Evolutionary conservation across 2,888 invertebrate species (phyloP).

Genomic region (Morinoia aosen): DNA sequence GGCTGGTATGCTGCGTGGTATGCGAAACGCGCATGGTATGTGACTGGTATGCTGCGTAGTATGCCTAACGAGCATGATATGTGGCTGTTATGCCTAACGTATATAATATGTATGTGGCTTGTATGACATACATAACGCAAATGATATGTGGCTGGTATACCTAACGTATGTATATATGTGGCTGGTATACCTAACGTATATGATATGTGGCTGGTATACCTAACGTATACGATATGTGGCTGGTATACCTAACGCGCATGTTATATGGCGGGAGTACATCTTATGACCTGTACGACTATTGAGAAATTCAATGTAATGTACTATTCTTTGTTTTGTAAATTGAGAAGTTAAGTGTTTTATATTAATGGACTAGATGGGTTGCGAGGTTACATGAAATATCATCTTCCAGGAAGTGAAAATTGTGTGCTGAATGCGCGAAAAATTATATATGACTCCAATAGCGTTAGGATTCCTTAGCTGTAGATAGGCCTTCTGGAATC

Average conservation of each 20-base stretch:
- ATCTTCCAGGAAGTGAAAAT: too few species aligned
- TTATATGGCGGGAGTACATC: too few species aligned
- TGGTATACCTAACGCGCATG: not conserved
- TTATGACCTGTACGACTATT: too few species aligned
- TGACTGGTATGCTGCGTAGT: not conserved
- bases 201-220: conserved; percentile 22
- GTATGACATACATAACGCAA: not conserved
- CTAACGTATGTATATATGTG: not conserved
- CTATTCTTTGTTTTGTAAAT: too few species aligned
- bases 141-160: not conserved
- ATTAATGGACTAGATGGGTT: too few species aligned
- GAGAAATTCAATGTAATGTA: too few species aligned
- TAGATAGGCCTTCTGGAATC: too few species aligned
- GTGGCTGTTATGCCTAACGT: not conserved
- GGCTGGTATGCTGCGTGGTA: conserved; percentile 25
- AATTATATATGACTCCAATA: too few species aligned
- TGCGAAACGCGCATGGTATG: not conserved
- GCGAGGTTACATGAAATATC: too few species aligned
- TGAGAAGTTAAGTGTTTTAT: too few species aligned
- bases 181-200: not conserved
- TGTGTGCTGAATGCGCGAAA: too few species aligned
- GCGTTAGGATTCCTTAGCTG: too few species aligned
- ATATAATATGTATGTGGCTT: not conserved
- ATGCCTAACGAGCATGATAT: not conserved
- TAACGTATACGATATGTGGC: not conserved